These are phyloP conservation scores for Fistularia tabacaria DNA, from an alignment of 2,797 vertebrate species.

Conservation along the genomic window DNA sequence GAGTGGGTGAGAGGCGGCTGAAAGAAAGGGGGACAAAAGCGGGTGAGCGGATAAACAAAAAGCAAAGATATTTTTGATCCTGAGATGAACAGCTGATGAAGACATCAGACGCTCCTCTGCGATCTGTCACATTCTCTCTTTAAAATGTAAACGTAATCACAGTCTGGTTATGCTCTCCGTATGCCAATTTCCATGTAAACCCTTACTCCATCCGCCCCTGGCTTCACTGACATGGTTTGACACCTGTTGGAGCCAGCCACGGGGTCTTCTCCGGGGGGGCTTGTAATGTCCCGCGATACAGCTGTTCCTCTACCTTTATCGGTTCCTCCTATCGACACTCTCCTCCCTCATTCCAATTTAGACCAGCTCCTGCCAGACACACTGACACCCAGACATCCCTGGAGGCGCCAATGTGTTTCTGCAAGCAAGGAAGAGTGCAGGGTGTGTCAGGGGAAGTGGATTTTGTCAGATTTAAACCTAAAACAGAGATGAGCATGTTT, in stretches of 20 bases:
- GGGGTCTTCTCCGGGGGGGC: conserved; percentile 11
- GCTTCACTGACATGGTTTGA: conserved; percentile 17
- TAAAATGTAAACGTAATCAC: conserved; percentile 24
- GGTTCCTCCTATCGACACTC: background rate
- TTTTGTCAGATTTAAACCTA: too few relatives aligned
- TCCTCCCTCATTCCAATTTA: too few relatives aligned
- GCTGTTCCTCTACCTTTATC: conserved; percentile 29
- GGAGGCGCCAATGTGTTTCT: too few relatives aligned
- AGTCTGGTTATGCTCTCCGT: conserved; percentile 9
- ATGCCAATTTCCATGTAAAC: conserved; percentile 17
- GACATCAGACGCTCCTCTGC: background rate
- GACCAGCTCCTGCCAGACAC: too few relatives aligned
- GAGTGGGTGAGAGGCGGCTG: conserved; percentile 8
- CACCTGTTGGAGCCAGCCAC: conserved; percentile 33
- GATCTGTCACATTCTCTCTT: conserved; percentile 9
- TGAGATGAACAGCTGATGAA: conserved; percentile 10
- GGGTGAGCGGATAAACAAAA: conserved; percentile 11
- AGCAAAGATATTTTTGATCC: background rate
- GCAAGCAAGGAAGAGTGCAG: too few relatives aligned
- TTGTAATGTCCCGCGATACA: conserved; percentile 10
- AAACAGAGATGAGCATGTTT: too few relatives aligned
- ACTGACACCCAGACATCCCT: too few relatives aligned
- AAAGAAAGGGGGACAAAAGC: conserved; percentile 9
- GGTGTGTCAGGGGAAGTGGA: too few relatives aligned
- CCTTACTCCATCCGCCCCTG: background rate